Conservation (phyloP, 2,113 vertebrate genomes). For the Sterrhoptilus dennistouni region DNA sequence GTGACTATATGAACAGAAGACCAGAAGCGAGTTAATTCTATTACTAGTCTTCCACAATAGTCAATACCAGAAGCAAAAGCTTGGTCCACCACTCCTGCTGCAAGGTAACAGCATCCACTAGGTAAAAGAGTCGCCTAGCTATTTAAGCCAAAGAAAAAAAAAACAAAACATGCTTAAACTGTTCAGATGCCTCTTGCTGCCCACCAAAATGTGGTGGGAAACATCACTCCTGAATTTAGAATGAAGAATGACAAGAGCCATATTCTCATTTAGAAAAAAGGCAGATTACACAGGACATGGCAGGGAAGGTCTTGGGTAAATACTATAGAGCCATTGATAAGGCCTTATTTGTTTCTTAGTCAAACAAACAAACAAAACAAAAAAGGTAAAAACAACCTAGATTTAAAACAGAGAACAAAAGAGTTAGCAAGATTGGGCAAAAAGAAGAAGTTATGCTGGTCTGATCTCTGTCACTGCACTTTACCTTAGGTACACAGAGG, state of each 20-base stretch:
- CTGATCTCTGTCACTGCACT: not conserved
- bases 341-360: not conserved
- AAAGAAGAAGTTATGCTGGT: not conserved
- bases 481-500: not conserved
- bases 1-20: slow-evolving; percentile 33
- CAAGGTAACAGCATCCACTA: not conserved
- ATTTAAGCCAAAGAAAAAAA: not conserved
- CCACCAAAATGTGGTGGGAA: not conserved
- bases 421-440: not conserved
- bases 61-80: slow-evolving; percentile 21
- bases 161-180: not conserved
- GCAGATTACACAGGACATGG: not conserved
- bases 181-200: not conserved
- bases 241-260: not conserved
- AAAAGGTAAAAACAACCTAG: not conserved
- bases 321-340: not conserved
- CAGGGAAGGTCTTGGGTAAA: not conserved
- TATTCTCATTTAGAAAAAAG: not conserved
- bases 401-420: not conserved
- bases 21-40: slow-evolving; percentile 25
- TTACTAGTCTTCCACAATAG: not conserved
- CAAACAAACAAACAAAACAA: not conserved
- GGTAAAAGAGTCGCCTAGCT: not conserved
- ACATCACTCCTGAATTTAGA: not conserved
- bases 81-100: not conserved